Percentiles rank a stretch among this genome's conserved stretches.
These are phyloP conservation scores for Ploceus nigricollis DNA, from an alignment of 2,113 vertebrate genomes.

Conservation along the genomic window DNA sequence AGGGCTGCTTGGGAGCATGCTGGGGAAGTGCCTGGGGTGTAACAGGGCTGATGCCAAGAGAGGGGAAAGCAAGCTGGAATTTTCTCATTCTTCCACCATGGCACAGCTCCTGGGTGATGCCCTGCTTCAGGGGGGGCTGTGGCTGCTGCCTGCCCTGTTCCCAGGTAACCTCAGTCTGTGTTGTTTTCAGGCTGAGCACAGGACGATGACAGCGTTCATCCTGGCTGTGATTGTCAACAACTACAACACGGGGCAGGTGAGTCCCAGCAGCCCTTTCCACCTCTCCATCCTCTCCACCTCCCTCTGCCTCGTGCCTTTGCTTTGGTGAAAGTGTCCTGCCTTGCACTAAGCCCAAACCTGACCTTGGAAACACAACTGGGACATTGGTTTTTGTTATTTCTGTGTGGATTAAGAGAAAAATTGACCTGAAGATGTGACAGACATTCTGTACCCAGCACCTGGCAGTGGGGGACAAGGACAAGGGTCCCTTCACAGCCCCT, in stretches of 20 bases:
- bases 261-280: neutral
- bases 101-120: neutral
- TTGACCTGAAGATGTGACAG: neutral
- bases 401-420: neutral
- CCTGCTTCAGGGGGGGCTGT: rapidly evolving
- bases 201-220: constrained; percentile 98
- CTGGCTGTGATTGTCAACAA: constrained; percentile 96
- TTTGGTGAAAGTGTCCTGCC: neutral
- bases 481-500: rapidly evolving
- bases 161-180: neutral
- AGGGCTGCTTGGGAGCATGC: neutral
- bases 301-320: neutral
- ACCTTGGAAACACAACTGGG: neutral
- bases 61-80: neutral
- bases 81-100: rapidly evolving
- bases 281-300: neutral
- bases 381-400: neutral
- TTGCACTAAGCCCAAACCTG: neutral
- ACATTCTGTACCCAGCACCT: neutral
- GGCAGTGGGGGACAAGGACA: neutral
- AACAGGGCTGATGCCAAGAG: neutral
- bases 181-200: constrained; percentile 88
- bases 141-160: neutral
- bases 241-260: constrained; percentile 95
- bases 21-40: neutral